phyloP scores from a whole-genome alignment of 2,888 invertebrate species.

The Pegoplata infirma region DNA sequence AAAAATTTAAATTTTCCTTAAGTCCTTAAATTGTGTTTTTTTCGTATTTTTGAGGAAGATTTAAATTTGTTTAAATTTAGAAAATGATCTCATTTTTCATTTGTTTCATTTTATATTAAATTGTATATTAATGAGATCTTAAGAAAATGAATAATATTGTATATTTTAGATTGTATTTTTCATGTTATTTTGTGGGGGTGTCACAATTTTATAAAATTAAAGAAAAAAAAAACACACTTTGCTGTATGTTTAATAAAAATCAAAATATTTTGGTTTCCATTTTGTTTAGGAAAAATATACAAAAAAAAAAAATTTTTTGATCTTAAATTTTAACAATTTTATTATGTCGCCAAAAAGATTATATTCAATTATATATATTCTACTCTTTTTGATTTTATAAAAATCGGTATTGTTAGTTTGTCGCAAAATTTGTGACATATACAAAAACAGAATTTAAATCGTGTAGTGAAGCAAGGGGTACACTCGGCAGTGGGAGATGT shows the following conservation, averaged over 20 bases:
- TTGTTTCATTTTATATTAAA: slow-evolving; percentile 7
- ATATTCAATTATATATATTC: neutral
- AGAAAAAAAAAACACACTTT: slow-evolving; percentile 22
- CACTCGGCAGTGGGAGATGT: too few species aligned
- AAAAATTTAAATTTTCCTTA: neutral
- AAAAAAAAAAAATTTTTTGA: neutral
- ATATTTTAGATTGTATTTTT: slow-evolving; percentile 15
- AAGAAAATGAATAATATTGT: slow-evolving; percentile 34
- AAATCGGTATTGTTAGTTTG: neutral
- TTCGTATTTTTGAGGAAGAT: too few species aligned
- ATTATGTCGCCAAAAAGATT: slow-evolving; percentile 13
- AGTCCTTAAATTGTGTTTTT: neutral
- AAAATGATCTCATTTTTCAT: slow-evolving; percentile 47
- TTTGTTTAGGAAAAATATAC: neutral
- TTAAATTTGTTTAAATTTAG: slow-evolving; percentile 38
- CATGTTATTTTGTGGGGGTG: slow-evolving; percentile 43
- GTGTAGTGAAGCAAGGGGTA: too few species aligned
- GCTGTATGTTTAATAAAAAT: slow-evolving; percentile 13
- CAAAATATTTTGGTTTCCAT: slow-evolving; percentile 48
- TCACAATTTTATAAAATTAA: slow-evolving; percentile 19
- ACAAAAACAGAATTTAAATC: too few species aligned
- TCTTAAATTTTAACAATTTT: slow-evolving; percentile 23
- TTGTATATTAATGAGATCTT: slow-evolving; percentile 31
- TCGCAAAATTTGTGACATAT: neutral
- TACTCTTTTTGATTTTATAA: too few species aligned